Conservation (phyloP, 2,888 invertebrate genomes). For the Tipula unca region DNA sequence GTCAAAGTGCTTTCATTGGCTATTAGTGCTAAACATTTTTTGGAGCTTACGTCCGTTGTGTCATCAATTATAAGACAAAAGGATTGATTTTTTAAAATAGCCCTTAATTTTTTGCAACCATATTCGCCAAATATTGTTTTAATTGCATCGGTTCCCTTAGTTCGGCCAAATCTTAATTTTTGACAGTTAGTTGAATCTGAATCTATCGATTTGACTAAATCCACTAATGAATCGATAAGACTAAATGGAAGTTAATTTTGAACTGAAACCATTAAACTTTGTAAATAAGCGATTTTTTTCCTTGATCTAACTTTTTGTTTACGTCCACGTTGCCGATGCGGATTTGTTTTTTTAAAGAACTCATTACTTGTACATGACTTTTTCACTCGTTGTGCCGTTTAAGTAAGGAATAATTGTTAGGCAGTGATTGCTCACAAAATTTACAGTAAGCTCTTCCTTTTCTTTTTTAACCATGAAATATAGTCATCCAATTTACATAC, state of each 20-base stretch:
- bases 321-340: neutral
- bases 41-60: neutral
- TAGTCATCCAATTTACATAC: neutral
- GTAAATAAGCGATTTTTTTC: neutral
- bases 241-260: slow-evolving; percentile 15
- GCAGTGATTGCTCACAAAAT: slow-evolving; percentile 1
- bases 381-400: neutral
- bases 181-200: neutral
- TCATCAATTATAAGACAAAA: slow-evolving; percentile 1
- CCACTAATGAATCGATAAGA: neutral
- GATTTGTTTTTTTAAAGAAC: slow-evolving; percentile 1
- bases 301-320: neutral
- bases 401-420: neutral
- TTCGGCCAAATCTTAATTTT: neutral
- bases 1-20: neutral
- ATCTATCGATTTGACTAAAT: neutral
- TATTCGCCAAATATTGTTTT: slow-evolving; percentile 17
- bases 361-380: neutral
- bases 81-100: neutral
- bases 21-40: neutral
- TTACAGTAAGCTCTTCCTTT: neutral
- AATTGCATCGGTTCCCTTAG: slow-evolving; percentile 21
- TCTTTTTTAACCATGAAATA: slow-evolving; percentile 1
- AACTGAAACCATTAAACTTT: slow-evolving; percentile 14
- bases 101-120: too few species aligned